Base-by-base conservation (phyloP, 2,113 vertebrate genomes). In the Tylochromis polylepis region DNA sequence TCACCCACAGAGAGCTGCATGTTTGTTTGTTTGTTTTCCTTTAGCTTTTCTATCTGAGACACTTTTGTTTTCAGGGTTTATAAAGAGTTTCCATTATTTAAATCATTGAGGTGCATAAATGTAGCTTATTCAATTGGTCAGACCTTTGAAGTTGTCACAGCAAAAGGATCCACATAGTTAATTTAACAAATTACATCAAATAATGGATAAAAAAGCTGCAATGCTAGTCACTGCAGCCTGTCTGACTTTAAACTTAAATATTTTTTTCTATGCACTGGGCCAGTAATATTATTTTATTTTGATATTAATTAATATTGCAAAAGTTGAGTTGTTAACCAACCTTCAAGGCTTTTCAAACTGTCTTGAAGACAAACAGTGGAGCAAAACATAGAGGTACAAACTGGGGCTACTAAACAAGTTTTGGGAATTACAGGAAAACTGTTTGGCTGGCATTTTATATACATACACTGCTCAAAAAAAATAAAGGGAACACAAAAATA, bases 11-110 rank as follows among this genome's bases (percentile, higher is more conserved):
- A 58, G 79, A 87, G 53, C 80, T 9, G 27, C 46, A 5, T 89
- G 91, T 91, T 92, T 94, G 89, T 90, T 88, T 92, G 81, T 89
- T 70, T 79, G 83, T 84, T 81, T 79, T 83, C 85, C 11, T 41
- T 46, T 46, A 55, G 60, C 65, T 24, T 27, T 38, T 55, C 81
- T n/a, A 2, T 87, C 58, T 55, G 31, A 81, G 43, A 22, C 55
- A 8, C 80, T 80, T 88, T 86, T 85, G 82, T 89, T 43, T 3
- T 3, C 6, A 9, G 41, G 62, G 20, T 7, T 15, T 29, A 8
- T 1, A 62, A 41, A 81, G 12, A 85, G 55, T 79, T 87, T 41
- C 10, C 27, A 78, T 88, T 80, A 67, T 88, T 15, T 1, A n/a
- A 34, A 18, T 41, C 78, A 6, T 16, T 43, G 59, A 24, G 15